Base-by-base conservation (phyloP, 2,113 vertebrate genomes). In the Cathartes aura region DNA sequence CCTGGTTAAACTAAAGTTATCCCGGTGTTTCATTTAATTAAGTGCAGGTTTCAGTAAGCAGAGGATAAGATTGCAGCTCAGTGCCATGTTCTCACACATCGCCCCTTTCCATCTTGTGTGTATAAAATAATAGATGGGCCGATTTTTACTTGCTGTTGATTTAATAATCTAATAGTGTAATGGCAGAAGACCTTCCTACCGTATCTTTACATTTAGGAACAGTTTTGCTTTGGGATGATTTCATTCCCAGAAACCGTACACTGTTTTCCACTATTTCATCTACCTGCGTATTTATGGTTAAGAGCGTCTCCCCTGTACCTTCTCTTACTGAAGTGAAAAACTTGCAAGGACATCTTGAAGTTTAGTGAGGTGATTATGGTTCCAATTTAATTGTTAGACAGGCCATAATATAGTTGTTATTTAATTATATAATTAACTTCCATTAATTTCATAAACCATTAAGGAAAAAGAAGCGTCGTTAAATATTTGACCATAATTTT, bases 401-500 rank as follows among this genome's bases (percentile, higher is more conserved):
- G 45, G 55, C 60, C 13, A 43, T 85, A 76, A 94, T 90, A 30
- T 70, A 68, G 19, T 63, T 76, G 45, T 62, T 91, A 76, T 91
- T 95, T 90, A 85, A 96, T 87, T 87, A 75, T 74, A 78, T 92
- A 14, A 92, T 94, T 88, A 75, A 52, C 42, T 89, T 80, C 24
- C 59, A 36, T 86, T 86, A 63, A 22, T 88, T 95, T 91, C 64
- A 47, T 63, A 91, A 88, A 73, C 42, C 63, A 73, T 92, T 93
- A 94, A 91, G 64, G 71, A 83, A 87, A 70, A 91, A 93, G 45
- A 91, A 94, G 40, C 0, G 0, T 73, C 27, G 90, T 95, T 90
- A 71, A 78, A 93, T 90, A 90, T 91, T 75, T 96, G 74, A 90
- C 93, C 59, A 62, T 70, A 80, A 81, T 89, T 95, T 89, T 95